These are phyloP conservation scores for Xanthia togata DNA, from an alignment of 2,888 invertebrate genomes.

Conservation along the genomic window DNA sequence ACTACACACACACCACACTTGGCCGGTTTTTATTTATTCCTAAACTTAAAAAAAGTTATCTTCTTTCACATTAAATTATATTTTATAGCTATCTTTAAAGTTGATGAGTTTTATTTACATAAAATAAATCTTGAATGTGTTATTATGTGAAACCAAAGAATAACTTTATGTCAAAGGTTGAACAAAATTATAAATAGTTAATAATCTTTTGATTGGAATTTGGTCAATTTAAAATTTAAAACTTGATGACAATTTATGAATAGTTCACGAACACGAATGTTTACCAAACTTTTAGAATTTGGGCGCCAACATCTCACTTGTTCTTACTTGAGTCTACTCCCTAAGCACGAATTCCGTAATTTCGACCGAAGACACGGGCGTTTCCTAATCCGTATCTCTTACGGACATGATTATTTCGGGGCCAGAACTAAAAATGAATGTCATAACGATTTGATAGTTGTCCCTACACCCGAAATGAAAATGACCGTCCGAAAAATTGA, in stretches of 20 bases:
- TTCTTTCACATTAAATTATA: not conserved
- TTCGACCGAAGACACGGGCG: no score
- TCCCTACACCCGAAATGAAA: no score
- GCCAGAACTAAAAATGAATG: no score
- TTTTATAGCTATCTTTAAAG: conserved; percentile 20
- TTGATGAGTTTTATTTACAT: conserved; percentile 56
- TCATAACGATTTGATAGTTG: no score
- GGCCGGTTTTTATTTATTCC: not conserved
- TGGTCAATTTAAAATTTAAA: not conserved
- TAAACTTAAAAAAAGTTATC: not conserved
- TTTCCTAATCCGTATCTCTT: no score
- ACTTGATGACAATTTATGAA: conserved; percentile 29
- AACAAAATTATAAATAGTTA: conserved; percentile 23
- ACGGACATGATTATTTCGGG: no score
- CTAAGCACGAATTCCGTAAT: no score
- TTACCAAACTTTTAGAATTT: not conserved
- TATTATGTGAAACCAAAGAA: conserved; percentile 26
- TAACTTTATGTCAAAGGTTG: conserved; percentile 39
- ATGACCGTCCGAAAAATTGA: no score
- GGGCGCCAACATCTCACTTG: not conserved
- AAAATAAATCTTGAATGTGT: conserved; percentile 47
- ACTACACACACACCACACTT: no score
- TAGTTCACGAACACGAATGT: not conserved
- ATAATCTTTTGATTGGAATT: conserved; percentile 26
- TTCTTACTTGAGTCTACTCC: no score